Percentiles rank a stretch among this genome's conserved stretches.
Evolutionary conservation across 2,797 vertebrate genomes (phyloP).

Genomic region (Ibycter americanus): DNA sequence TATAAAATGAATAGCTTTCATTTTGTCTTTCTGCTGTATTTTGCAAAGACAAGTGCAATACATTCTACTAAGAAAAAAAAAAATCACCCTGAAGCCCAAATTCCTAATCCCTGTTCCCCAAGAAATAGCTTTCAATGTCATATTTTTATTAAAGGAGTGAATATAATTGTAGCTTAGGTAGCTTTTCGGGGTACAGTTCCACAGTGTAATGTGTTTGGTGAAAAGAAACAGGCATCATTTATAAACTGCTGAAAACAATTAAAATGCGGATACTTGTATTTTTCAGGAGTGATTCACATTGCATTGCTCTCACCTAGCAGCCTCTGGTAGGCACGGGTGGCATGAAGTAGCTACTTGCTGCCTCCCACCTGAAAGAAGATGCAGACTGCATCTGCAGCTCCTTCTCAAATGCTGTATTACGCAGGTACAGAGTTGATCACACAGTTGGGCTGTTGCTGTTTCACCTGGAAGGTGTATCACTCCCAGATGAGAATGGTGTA

Average conservation of each 20-base stretch:
- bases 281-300: not conserved
- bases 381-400: not conserved
- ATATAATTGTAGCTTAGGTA: not conserved
- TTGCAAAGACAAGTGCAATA: not conserved
- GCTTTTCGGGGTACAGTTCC: not conserved
- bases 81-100: not conserved
- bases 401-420: not conserved
- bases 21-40: not conserved
- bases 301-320: not conserved
- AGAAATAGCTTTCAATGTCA: not conserved
- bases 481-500: rapidly evolving
- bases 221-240: not conserved
- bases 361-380: not conserved
- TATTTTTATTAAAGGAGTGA: not conserved
- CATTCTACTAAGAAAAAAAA: not conserved
- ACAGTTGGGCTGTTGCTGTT: not conserved
- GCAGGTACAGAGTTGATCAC: not conserved
- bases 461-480: not conserved
- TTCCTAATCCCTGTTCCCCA: not conserved
- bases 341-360: not conserved
- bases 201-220: not conserved
- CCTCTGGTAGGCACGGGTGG: not conserved
- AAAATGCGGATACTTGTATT: not conserved
- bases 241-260: not conserved
- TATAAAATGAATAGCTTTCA: not conserved